Base-by-base conservation (phyloP, 2,888 invertebrate species). In the Rhagonycha fulva region DNA sequence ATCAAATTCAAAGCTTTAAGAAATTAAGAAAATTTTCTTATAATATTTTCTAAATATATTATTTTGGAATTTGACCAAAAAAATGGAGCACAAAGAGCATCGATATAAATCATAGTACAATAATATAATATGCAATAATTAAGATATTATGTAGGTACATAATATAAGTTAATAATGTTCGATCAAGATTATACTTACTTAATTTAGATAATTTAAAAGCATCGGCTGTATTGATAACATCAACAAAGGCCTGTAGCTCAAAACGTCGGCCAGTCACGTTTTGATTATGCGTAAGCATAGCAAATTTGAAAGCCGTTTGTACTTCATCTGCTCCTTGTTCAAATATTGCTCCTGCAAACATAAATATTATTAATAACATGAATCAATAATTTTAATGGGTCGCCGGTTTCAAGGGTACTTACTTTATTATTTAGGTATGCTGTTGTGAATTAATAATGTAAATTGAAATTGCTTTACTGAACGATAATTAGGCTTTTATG, bases 261-360 rank as follows among this genome's bases (percentile, higher is more conserved):
- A 96, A 94, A 63, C 95, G 91, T 72, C 93, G 90, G 47, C 92
- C 92, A 77, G 93, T 93, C 79, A 95, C 92, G 85, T 96, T 96
- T 86, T 95, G 93, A 86, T 96, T 96, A 87, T 96, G 96, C 83
- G 93, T 93, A 69, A 93, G 91, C 93, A 96, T 93, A 7, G 96
- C 96, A 86, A 94, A 96, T 85, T 94, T 96, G 88, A 97, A 97
- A n/a, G 96, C 97, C 79, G 95, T 94, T 88, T 96, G 96, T 75
- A 96, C 95, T 87, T 97, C 96, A 86, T 96, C 96, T 0, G 95
- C 96, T 76, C 96, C 96, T 86, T 96, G 96, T 84, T 96, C 96
- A 87, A 97, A 97, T 84, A 97, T 96, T 71, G 96, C 96, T 84
- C 97, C 97, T 97, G 90, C 10, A 90, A 90, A 62, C 26, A 24